Conservation (phyloP, 2,113 vertebrate genomes). For the Thermophis baileyi region DNA sequence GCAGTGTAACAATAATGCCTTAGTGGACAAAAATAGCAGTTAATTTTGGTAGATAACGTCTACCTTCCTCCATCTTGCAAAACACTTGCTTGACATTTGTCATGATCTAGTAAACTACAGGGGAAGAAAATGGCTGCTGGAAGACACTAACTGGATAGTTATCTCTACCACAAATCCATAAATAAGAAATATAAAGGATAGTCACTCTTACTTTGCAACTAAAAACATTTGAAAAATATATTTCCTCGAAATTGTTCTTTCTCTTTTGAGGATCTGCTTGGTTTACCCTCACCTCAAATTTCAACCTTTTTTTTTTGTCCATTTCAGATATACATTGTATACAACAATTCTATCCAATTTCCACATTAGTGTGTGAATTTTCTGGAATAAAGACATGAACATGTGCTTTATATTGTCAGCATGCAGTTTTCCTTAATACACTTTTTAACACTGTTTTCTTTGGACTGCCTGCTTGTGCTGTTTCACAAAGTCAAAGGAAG, state of each 20-base stretch:
- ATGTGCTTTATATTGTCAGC: neutral
- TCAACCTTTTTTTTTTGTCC: neutral
- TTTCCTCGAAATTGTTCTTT: neutral
- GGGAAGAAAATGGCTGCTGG: neutral
- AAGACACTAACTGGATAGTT: neutral
- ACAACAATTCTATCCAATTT: neutral
- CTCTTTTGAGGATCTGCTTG: neutral
- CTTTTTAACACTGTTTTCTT: neutral
- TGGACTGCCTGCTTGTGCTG: neutral
- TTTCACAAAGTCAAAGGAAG: neutral
- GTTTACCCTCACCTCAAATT: neutral
- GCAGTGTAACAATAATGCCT: neutral
- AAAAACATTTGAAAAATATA: neutral
- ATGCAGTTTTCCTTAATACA: neutral
- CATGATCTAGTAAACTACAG: neutral
- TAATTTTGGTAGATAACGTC: neutral
- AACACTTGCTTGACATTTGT: neutral
- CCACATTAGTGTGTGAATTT: neutral
- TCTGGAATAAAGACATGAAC: neutral
- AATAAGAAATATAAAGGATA: neutral
- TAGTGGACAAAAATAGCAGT: neutral
- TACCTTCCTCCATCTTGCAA: neutral
- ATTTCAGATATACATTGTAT: neutral
- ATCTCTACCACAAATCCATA: neutral
- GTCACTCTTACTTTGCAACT: neutral